A percentile compares a stretch with the other conserved stretches of the same genome.
phyloP scores from a whole-genome alignment of 2,113 vertebrate species.

The Seriola quinqueradiata region DNA sequence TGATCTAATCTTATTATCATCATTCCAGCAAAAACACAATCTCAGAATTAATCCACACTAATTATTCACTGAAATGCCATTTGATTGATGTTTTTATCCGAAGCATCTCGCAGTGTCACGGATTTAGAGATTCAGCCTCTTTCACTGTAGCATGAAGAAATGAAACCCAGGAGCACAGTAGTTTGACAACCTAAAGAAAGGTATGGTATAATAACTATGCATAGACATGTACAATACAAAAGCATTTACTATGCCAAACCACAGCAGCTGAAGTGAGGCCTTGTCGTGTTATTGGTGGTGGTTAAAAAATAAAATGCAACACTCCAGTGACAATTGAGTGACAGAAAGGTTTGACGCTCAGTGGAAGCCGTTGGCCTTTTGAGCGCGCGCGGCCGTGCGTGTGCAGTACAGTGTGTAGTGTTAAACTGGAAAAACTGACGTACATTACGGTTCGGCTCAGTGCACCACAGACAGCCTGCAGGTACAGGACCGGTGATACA shows the following conservation, averaged over 20 bases:
- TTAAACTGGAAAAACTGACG: background rate
- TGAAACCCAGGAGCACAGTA: background rate
- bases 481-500: constrained; percentile 35
- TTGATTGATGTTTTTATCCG: constrained; percentile 1
- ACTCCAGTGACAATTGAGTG: constrained; percentile 12
- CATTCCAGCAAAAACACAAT: constrained; percentile 5
- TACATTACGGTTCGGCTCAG: background rate
- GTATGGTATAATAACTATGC: background rate
- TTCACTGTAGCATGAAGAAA: background rate
- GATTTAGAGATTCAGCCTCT: background rate
- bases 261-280: background rate
- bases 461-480: constrained; percentile 23
- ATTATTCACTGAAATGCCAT: background rate
- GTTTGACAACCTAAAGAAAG: background rate
- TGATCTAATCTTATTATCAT: constrained; percentile 18
- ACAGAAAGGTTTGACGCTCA: constrained; percentile 12
- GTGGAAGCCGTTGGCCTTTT: constrained; percentile 10
- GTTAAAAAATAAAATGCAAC: background rate
- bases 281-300: background rate
- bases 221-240: background rate
- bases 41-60: constrained; percentile 9
- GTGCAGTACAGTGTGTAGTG: background rate
- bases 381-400: background rate
- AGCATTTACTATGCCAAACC: background rate
- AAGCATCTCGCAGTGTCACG: background rate